These are phyloP conservation scores for Gallinago media DNA, from an alignment of 2,113 vertebrate genomes.

Conservation along the genomic window DNA sequence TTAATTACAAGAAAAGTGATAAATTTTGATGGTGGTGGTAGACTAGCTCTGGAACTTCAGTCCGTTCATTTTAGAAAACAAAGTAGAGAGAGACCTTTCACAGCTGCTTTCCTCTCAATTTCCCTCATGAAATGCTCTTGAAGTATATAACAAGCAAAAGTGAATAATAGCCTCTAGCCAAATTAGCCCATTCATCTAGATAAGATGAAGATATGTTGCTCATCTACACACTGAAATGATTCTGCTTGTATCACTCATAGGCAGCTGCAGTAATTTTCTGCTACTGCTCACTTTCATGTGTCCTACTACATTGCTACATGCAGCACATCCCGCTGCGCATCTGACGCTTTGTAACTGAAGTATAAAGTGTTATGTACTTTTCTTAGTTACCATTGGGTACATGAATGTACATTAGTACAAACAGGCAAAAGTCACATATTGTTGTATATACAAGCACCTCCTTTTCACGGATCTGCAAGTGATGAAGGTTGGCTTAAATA, in stretches of 20 bases:
- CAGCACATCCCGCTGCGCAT: background rate
- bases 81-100: background rate
- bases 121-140: background rate
- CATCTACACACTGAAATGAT: background rate
- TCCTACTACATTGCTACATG: fast-evolving
- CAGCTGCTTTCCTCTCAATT: background rate
- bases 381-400: background rate
- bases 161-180: background rate
- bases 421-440: fast-evolving
- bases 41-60: background rate
- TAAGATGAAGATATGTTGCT: background rate
- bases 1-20: background rate
- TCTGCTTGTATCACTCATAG: background rate
- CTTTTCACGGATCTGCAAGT: background rate
- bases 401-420: fast-evolving
- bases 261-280: background rate
- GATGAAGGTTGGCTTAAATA: background rate
- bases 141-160: background rate
- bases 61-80: background rate
- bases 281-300: background rate
- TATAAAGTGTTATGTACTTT: fast-evolving
- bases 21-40: background rate
- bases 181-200: background rate
- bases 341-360: background rate
- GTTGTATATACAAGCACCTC: background rate